phyloP scores from a whole-genome alignment of 2,888 invertebrate species.

The Oligia strigilis region DNA sequence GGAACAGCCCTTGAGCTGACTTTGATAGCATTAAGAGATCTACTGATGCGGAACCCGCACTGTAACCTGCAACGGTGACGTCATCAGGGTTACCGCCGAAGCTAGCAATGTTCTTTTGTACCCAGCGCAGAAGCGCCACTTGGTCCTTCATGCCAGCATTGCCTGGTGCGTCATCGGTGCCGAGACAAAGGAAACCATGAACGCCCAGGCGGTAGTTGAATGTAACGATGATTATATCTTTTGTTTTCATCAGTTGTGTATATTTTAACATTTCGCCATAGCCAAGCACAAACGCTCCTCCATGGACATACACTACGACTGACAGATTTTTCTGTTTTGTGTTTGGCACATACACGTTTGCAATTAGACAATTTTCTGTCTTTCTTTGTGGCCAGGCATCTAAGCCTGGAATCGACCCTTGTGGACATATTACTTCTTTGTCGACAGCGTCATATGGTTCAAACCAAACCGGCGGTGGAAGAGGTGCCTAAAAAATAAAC shows the following conservation, averaged over 20 bases:
- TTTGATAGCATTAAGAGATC: conserved; percentile 75
- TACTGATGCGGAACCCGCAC: conserved; percentile 74
- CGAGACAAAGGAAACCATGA: conserved; percentile 39
- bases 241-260: conserved; percentile 32
- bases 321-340: conserved; percentile 31
- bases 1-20: conserved; percentile 72
- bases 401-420: conserved; percentile 39
- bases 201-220: conserved; percentile 32
- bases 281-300: conserved; percentile 28
- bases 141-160: conserved; percentile 81
- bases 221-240: conserved; percentile 67
- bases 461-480: conserved; percentile 71
- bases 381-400: neutral
- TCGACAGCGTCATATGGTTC: conserved; percentile 64
- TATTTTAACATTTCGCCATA: conserved; percentile 1
- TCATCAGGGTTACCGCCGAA: conserved; percentile 79
- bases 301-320: conserved; percentile 28
- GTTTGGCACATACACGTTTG: conserved; percentile 38
- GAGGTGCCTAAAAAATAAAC: conserved; percentile 68
- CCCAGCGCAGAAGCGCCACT: conserved; percentile 76
- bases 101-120: conserved; percentile 74
- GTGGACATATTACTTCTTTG: conserved; percentile 67
- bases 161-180: conserved; percentile 70
- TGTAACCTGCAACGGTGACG: conserved; percentile 74
- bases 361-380: conserved; percentile 32